Evolutionary conservation across 2,113 vertebrate genomes (phyloP).

Genomic region (Lathamus discolor): DNA sequence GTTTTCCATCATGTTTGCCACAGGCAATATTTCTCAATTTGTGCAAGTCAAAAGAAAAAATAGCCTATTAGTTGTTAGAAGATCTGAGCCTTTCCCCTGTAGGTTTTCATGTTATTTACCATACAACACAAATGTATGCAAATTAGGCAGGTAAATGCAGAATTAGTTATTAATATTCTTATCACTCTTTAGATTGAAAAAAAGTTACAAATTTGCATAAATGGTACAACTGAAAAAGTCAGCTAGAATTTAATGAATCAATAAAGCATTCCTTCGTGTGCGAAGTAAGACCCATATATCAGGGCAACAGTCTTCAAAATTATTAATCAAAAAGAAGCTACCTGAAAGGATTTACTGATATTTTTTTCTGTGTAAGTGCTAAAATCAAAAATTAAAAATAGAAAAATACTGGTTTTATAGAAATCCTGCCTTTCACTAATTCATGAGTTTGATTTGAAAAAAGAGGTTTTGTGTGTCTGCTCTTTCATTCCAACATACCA

Average conservation of each 20-base stretch:
- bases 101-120: conserved; percentile 63
- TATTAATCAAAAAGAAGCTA: conserved; percentile 37
- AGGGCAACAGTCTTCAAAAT: background rate
- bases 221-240: conserved; percentile 70
- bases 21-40: conserved; percentile 76
- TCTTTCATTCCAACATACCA: background rate
- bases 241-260: conserved; percentile 79
- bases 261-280: conserved; percentile 54
- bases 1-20: conserved; percentile 74
- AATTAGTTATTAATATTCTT: conserved; percentile 73
- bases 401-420: background rate
- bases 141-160: conserved; percentile 71
- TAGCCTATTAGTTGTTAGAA: conserved; percentile 68
- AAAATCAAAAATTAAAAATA: background rate
- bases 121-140: conserved; percentile 70
- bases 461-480: background rate
- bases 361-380: background rate
- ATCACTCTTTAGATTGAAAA: conserved; percentile 66
- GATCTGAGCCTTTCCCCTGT: conserved; percentile 62
- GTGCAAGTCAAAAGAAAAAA: conserved; percentile 73
- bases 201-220: conserved; percentile 72
- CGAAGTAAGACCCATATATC: background rate
- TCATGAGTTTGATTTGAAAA: background rate
- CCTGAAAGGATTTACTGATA: background rate
- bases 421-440: background rate